Evolutionary conservation across 2,113 vertebrate genomes (phyloP), one percentile per base, ranked within the genome.

Genomic region (Ailurus styani): DNA sequence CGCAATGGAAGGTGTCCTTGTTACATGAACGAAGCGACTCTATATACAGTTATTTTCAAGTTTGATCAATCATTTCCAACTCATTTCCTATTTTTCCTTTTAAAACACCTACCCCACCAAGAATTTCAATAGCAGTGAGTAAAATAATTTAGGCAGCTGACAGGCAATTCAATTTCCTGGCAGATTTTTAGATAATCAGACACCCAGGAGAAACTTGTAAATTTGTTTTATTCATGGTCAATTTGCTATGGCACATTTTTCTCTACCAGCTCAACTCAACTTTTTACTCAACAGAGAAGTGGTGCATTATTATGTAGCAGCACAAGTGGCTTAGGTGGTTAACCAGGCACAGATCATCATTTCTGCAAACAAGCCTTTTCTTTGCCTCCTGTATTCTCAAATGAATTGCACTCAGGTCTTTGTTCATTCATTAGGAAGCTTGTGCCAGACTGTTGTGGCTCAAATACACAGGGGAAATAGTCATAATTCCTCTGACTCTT

Each of bases 181-280:
- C 87, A 97, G 96, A 96, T 97, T 98, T 98, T 94, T 97, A 93
- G 96, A 98, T 98, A 98, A 98, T 96, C 93, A 96, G 98, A 98
- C 97, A 97, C 95, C 75, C 94, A 97, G 68, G 83, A 96, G 97
- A 98, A 98, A 98, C 66, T 86, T 97, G 93, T 91, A 96, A 97
- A 98, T 98, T 98, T 97, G 68, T 93, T 98, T 97, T 97, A 84
- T 97, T 98, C 97, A 96, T 86, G 86, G 98, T 98, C 97, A 98
- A 93, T 98, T 98, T 98, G 96, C 83, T 88, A 75, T 50, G 97
- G 90, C 84, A 87, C 64, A 98, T 97, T 96, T 88, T 97, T 68
- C 79, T 93, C 57, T 84, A 78, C 82, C 47, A 81, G 89, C 81
- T 96, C 84, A 95, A 96, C 97, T 97, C 90, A 95, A 96, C 92